Evolutionary conservation across 2,113 vertebrate species (phyloP), one percentile per base, ranked within the genome.

Genomic region (Penelope pileata): DNA sequence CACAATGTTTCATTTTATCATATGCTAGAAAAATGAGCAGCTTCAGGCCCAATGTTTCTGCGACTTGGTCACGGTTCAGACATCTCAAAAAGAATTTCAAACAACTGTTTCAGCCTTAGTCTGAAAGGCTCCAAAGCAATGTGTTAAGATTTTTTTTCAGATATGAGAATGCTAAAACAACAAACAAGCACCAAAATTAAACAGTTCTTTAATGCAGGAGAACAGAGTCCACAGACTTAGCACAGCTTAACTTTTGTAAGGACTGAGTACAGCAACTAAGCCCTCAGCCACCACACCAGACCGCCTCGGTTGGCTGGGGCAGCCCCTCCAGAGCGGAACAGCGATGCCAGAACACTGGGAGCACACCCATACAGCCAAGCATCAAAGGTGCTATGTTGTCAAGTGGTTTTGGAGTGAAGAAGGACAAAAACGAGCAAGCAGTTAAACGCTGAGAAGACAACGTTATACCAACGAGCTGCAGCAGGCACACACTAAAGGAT

Each of bases 321-420:
- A 40, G 74, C 48, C 63, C 27, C 73, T 79, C 51, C 72, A 76
- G 62, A 53, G 51, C 43, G 1, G 0, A 2, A 6, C 34, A 30
- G 17, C 9, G 34, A 54, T 0, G 0, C 40, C 74, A 48, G 50
- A 30, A 32, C 1, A 12, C 9, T 29, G 0, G 0, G 63, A 69
- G 54, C 45, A 17, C 54, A 63, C n/a, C 47, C 34, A 27, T 5
- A 29, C 3, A 24, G 8, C 66, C n/a, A 62, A 73, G 53, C 53
- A 56, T 23, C 34, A 29, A 38, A 34, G 29, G 29, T 34, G 63
- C 22, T 47, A 26, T 45, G 19, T 5, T 68, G 47, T 36, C 69
- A 87, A 67, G 74, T 29, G 26, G 3, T 63, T 69, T 48, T 67
- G 42, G 38, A 86, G 23, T 62, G 15, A 32, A 53, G 50, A 30